phyloP scores from a whole-genome alignment of 1,140 invertebrate genomes.

The Heliconius nattereri region DNA sequence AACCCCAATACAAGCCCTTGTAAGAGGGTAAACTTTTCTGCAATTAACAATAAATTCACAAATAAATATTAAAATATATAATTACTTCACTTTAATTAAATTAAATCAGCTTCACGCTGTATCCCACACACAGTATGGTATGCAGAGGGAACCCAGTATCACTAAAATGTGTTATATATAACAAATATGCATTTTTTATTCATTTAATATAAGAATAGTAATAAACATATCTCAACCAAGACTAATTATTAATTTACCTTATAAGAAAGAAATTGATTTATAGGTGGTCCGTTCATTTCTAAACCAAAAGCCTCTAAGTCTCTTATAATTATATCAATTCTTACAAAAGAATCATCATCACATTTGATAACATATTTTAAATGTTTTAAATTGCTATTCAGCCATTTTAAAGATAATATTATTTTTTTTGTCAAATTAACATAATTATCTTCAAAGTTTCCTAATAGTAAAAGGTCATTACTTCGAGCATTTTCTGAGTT shows the following conservation, averaged over 20 bases:
- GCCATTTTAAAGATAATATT: slow-evolving; percentile 57
- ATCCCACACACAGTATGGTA: too few relatives aligned
- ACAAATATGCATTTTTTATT: too few relatives aligned
- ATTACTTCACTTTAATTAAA: too few relatives aligned
- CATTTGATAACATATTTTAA: slow-evolving; percentile 73
- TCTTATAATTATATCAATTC: slow-evolving; percentile 69
- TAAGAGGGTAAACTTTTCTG: slow-evolving; percentile 51
- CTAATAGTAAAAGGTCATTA: slow-evolving; percentile 64
- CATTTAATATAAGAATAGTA: slow-evolving; percentile 3
- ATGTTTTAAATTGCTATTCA: slow-evolving; percentile 54
- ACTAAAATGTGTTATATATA: too few relatives aligned
- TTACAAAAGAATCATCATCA: slow-evolving; percentile 78
- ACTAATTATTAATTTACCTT: slow-evolving; percentile 53
- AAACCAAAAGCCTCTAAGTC: slow-evolving; percentile 68
- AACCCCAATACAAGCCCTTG: slow-evolving; percentile 91
- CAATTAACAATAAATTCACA: slow-evolving; percentile 39
- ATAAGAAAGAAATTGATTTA: slow-evolving; percentile 57
- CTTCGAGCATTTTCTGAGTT: slow-evolving; percentile 52
- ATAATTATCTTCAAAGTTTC: slow-evolving; percentile 64
- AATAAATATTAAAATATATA: neutral
- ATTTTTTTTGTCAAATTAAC: slow-evolving; percentile 64
- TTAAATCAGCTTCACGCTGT: too few relatives aligned
- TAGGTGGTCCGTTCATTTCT: slow-evolving; percentile 57
- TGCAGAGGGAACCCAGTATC: too few relatives aligned
- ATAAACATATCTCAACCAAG: neutral